Evolutionary conservation across 2,113 vertebrate genomes (phyloP).

Genomic region (Protobothrops mucrosquamatus): DNA sequence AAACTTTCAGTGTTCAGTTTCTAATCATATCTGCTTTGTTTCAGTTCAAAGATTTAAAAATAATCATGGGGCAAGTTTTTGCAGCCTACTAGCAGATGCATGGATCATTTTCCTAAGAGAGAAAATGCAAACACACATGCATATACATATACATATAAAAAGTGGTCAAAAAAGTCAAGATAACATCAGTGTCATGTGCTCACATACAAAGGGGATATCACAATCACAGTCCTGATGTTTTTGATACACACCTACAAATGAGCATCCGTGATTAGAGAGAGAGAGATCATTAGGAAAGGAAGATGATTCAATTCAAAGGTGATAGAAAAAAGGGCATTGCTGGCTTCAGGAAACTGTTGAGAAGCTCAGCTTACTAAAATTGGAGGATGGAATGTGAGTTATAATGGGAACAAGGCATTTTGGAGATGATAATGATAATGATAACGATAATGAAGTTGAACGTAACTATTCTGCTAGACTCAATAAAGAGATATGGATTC

Average conservation of each 20-base stretch:
- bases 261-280: background rate
- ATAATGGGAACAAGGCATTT: background rate
- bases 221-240: background rate
- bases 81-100: background rate
- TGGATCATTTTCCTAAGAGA: background rate
- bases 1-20: background rate
- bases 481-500: background rate
- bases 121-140: background rate
- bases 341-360: background rate
- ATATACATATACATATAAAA: background rate
- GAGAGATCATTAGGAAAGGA: background rate
- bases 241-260: background rate
- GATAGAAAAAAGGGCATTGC: background rate
- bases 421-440: background rate
- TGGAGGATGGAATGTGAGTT: background rate
- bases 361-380: background rate
- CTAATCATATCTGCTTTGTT: background rate
- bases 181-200: background rate
- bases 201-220: background rate
- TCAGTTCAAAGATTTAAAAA: background rate
- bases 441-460: background rate
- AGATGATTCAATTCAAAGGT: background rate
- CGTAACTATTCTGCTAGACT: background rate
- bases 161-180: background rate
- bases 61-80: background rate